phyloP scores from a whole-genome alignment of 2,888 invertebrate genomes.

The Eupithecia tripunctaria region DNA sequence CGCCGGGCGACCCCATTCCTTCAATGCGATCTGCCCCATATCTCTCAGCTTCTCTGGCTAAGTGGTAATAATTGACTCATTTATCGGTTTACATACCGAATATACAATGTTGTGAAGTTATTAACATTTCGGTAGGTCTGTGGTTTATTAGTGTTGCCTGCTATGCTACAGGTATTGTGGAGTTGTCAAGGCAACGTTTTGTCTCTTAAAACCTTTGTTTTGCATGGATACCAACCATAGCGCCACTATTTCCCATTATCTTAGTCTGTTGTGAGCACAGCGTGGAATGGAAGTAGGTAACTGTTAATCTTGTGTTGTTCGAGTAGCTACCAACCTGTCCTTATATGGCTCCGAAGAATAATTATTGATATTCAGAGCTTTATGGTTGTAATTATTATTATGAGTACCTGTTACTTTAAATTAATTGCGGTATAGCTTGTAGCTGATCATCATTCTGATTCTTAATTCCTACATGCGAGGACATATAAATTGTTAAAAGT shows the following conservation, averaged over 20 bases:
- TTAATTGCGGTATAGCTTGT: neutral
- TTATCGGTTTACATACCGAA: conserved; percentile 41
- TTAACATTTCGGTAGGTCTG: conserved; percentile 53
- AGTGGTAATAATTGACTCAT: conserved; percentile 49
- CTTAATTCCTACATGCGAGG: no score
- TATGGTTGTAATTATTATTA: no score
- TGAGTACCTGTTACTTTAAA: no score
- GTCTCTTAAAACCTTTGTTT: neutral
- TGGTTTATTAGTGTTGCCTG: conserved; percentile 20
- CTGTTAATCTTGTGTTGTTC: neutral
- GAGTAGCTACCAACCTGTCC: neutral
- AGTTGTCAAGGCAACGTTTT: neutral
- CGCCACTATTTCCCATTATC: neutral
- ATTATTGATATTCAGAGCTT: neutral
- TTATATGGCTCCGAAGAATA: neutral
- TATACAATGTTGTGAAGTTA: conserved; percentile 50
- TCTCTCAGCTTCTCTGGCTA: conserved; percentile 42
- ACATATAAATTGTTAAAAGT: no score
- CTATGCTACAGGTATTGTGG: neutral
- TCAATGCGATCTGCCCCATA: conserved; percentile 43
- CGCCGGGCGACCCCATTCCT: conserved; percentile 43
- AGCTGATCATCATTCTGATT: no score
- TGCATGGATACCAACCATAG: neutral
- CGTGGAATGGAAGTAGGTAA: neutral
- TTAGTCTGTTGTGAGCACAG: neutral